Percentiles rank a stretch among this genome's conserved stretches.
phyloP scores from a whole-genome alignment of 2,797 vertebrate genomes.

The Benthosema pterotum region DNA sequence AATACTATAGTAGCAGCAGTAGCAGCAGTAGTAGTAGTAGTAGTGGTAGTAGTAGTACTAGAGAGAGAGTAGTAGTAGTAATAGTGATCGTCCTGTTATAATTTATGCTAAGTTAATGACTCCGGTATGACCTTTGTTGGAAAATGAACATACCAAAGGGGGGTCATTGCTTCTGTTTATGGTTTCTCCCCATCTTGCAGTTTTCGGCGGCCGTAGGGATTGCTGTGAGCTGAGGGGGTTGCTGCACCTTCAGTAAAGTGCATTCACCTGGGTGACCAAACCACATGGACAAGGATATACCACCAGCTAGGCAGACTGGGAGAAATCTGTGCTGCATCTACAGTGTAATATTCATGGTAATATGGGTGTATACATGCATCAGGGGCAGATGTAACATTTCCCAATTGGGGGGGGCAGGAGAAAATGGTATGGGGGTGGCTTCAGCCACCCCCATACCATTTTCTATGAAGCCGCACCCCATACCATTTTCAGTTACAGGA shows the following conservation, averaged over 20 bases:
- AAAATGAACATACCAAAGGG: conserved; percentile 33
- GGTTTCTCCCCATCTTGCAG: conserved; percentile 38
- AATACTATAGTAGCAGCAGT: background rate
- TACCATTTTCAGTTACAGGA: no score
- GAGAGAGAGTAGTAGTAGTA: background rate
- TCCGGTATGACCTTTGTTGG: conserved; percentile 45
- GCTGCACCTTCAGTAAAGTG: conserved; percentile 64
- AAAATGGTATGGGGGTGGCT: no score
- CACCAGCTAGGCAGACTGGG: background rate
- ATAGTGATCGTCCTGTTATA: conserved; percentile 23
- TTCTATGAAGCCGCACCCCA: no score
- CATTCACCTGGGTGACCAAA: conserved; percentile 64
- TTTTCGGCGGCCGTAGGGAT: conserved; percentile 45
- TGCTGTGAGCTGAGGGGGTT: conserved; percentile 29
- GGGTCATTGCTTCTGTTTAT: conserved; percentile 25
- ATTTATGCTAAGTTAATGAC: conserved; percentile 48
- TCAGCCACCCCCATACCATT: no score
- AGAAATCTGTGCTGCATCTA: no score
- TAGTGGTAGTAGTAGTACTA: background rate
- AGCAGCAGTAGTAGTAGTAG: background rate
- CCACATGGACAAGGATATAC: conserved; percentile 48
- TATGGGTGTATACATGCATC: no score
- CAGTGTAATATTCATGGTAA: no score
- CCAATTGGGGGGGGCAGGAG: no score
- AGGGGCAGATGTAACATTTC: no score